Base-by-base conservation (phyloP, 1,140 invertebrate species). In the Drosophila orosa region DNA sequence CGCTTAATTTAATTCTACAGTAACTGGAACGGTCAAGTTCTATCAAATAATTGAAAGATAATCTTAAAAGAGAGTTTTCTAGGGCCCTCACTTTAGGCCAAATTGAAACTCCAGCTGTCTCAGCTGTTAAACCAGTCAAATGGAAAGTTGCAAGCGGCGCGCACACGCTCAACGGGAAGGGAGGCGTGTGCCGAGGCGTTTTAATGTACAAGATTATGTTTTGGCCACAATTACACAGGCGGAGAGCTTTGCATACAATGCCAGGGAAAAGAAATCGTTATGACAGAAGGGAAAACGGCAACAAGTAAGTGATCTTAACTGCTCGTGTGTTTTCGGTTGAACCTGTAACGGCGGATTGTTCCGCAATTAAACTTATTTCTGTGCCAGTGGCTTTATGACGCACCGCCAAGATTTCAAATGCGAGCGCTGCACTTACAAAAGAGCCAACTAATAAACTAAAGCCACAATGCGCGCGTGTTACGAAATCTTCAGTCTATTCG, bases 381-480 rank as follows among this genome's bases (percentile, higher is more conserved):
- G 13, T 12, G 24, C 17, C 54, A 37, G 31, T 8, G 25, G 24
- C 25, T 66, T 66, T 63, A 66, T 62, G 42, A 63, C 27, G 31
- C 29, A 62, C 25, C 42, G 17, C 57, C 13, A 45, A 37, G 13
- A 63, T 35, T 65, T 35, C 58, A 19, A 19, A 55, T 63, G 37
- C 19, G 27, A 40, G 17, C 25, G 5, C 1, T 37, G 31, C 29
- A 22, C 6, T 60, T 52, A 19, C 52, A 24, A 40, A 54, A 55
- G 58, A 58, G 48, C 24, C 6, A 52, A 24, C 50, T 54, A 29
- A 62, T n/a, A 25, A 39, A n/a, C 33, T 54, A 57, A 62, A 27
- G 8, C 62, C 62, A 59, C 68, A 78, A 65, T 83, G 74, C 68
- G 62, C 74, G 72, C 62, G 78, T 63, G 80, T 83, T 83, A 83